Evolutionary conservation across 2,113 vertebrate genomes (phyloP), one percentile per base, ranked within the genome.

Genomic region (Chaetorhynchus papuensis): DNA sequence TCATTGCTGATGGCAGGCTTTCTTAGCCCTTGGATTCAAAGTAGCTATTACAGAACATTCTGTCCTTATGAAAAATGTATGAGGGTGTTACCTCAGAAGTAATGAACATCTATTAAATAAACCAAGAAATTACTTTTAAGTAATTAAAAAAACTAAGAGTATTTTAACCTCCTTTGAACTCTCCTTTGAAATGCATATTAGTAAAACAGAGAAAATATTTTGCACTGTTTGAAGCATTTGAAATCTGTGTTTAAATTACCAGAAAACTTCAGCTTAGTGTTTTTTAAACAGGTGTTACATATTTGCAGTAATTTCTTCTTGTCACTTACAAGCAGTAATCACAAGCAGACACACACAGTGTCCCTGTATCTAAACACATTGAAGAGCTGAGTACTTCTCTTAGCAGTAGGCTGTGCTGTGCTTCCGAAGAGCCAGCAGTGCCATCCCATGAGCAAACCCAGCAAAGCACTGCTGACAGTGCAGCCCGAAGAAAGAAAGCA

Each of bases 401-500:
- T 89, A 52, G 47, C 75, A 70, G 65, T 3, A 89, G 65, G 41
- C 42, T 2, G 0, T 18, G 61, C 56, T 90, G 68, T 59, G 56
- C 81, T 63, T 89, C 90, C 65, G 93, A 93, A 94, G 92, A 96
- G 10, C 45, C 57, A 45, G 41, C 35, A 63, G 31, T 72, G 59
- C 53, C 69, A 87, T 84, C 84, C 3, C 37, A 39, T 13, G 50
- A 50, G 74, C 69, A 23, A 52, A 56, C 39, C 7, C 16, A 75
- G 84, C 84, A 95, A 95, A 89, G 45, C 77, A 45, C 35, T 12
- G 57, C 52, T 86, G 56, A 83, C 49, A 70, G 75, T 84, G 85
- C 88, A 80, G 31, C 79, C 66, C 92, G 4, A 90, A 97, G 87
- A 87, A 98, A 96, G 91, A 97, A 97, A 92, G 70, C 77, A 7